Evolutionary conservation across 30 jellyfish, hydroid and myxozoan species (phyloP).

Genomic region (Aurelia coerulea): DNA sequence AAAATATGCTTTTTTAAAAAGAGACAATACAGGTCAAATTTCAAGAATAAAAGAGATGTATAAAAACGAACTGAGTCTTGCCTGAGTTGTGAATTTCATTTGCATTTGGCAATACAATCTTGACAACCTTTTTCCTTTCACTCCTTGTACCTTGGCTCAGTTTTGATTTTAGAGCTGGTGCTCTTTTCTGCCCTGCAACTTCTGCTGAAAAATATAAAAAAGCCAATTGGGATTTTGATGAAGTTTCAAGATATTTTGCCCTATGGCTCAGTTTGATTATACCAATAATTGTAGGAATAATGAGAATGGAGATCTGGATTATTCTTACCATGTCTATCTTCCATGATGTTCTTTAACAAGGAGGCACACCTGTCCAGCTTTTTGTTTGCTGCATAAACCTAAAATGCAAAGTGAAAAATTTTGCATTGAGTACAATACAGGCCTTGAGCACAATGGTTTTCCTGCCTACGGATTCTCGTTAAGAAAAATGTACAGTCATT

Average conservation of each 20-base stretch:
- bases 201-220: not conserved
- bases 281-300: no score
- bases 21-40: no score
- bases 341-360: slow-evolving; percentile 46
- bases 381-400: slow-evolving; percentile 73
- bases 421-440: no score
- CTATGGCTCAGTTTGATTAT: no score
- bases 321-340: slow-evolving; percentile 14
- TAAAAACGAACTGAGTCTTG: not conserved
- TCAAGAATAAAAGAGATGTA: no score
- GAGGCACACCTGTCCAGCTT: slow-evolving; percentile 79
- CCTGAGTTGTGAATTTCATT: not conserved
- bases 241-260: not conserved
- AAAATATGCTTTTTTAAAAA: not conserved
- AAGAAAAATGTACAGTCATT: no score
- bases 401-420: not conserved
- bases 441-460: no score
- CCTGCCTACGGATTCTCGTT: no score
- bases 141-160: slow-evolving; percentile 3
- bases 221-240: not conserved
- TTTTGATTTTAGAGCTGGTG: slow-evolving; percentile 6
- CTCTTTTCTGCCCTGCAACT: not conserved
- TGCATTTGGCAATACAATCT: slow-evolving; percentile 53
- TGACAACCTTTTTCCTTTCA: slow-evolving; percentile 47
- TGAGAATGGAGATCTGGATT: no score